These are phyloP conservation scores for Leuctra nigra DNA, from an alignment of 2,888 invertebrate species.

Conservation along the genomic window DNA sequence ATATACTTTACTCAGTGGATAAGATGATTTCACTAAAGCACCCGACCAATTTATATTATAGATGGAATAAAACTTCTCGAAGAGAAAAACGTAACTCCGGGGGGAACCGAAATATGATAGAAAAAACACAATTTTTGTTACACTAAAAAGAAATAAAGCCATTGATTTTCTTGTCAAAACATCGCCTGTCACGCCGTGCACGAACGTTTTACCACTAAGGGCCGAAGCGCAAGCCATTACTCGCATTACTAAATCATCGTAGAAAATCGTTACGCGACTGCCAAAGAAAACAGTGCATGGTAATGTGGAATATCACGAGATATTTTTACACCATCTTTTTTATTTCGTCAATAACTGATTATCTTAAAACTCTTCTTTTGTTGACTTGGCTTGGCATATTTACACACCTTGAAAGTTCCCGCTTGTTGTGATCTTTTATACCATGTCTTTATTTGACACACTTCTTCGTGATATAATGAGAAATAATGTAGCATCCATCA, in stretches of 20 bases:
- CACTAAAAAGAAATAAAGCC: background rate
- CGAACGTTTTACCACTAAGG: background rate
- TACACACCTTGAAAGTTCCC: too few species aligned
- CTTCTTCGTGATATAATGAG: too few species aligned
- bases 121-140: background rate
- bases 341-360: too few species aligned
- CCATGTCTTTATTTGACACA: too few species aligned
- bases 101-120: background rate
- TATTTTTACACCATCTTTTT: background rate
- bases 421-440: too few species aligned
- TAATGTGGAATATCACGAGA: background rate
- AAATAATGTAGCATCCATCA: too few species aligned
- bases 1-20: background rate
- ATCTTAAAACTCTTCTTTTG: too few species aligned
- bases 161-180: constrained; percentile 16
- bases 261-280: background rate
- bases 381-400: too few species aligned
- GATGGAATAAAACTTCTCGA: constrained; percentile 4
- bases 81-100: background rate
- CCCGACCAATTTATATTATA: constrained; percentile 16
- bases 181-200: constrained; percentile 8
- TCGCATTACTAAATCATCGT: background rate
- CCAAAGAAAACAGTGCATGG: background rate
- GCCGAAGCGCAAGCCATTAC: background rate
- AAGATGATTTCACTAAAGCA: constrained; percentile 12